Base-by-base conservation (phyloP, 2,113 vertebrate genomes). In the Entelurus aequoreus region DNA sequence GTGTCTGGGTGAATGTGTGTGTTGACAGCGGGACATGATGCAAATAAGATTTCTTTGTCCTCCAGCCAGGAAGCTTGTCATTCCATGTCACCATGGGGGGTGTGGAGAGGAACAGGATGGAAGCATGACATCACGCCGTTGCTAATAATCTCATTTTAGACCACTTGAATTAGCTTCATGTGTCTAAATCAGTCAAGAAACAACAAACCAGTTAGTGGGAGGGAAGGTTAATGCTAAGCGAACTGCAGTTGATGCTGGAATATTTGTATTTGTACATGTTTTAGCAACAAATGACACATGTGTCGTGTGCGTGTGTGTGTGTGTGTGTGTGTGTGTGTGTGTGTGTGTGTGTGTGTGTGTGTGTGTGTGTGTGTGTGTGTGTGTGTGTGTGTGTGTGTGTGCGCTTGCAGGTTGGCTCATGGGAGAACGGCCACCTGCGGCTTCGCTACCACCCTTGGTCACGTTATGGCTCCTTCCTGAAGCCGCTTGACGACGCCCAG, bases 391-490 rank as follows among this genome's bases (percentile, higher is more conserved):
- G 44, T 46, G 36, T 38, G 38, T 62, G 55, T 15, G 0, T 4
- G 5, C n/a, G 2, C 13, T 4, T 66, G 0, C 81, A 98, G 95
- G 95, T 97, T 68, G 95, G 95, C 74, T 94, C 90, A 80, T 98
- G 95, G 95, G 94, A 98, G 63, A 94, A 93, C 16, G 90, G 90
- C 16, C 85, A 92, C 15, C 87, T 98, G 40, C 85, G 92, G 3
- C 90, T 96, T 47, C 91, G 93, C 5, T 93, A 94, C 84, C 93
- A 93, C 0, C 86, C 92, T 10, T 94, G 93, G 93, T 95, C 95
- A 0, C 93, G 93, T 3, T 95, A 94, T 0, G 94, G 95, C n/a
- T 88, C 89, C 1, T 95, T 95, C 84, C 86, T 95, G 42, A 95
- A 95, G 75, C 94, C 95, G 0, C 91, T 93, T 35, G 94, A 94